Base-by-base conservation (phyloP, 1,140 invertebrate genomes). In the Chelonus insularis region DNA sequence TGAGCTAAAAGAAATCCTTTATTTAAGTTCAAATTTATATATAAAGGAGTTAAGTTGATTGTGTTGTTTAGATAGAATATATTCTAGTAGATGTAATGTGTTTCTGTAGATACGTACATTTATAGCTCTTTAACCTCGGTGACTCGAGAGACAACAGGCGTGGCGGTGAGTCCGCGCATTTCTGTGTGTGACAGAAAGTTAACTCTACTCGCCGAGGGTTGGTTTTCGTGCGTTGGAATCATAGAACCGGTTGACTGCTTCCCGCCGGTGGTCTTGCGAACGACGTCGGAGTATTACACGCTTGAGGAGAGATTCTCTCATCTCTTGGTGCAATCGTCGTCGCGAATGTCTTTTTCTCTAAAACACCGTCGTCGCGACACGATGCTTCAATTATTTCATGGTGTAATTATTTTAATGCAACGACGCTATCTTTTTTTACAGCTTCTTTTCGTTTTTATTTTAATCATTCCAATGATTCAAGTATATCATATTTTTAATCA, bases 181-280 rank as follows among this genome's bases (percentile, higher is more conserved):
- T 63, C 71, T 72, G 70, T 68, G 50, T 69, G 67, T 73, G 66
- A 73, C 70, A 73, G 72, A 72, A 70, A 69, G 68, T 72, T 72
- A 62, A 62, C 60, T 60, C 64, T 60, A 62, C 60, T 60, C 64
- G 51, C 23, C 56, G 60, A 45, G 60, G 51, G 39, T 47, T 57
- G 51, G 48, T 66, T 71, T 70, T 69, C 67, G 67, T 73, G 70
- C 66, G 65, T 73, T 61, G 65, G 66, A 70, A 70, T 73, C 58
- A 65, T 57, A 71, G 69, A 66, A 59, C 60, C 65, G 68, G 62
- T 73, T 71, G 64, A 65, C 66, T 73, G 68, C 63, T 58, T 68
- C 61, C 62, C 62, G 64, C 65, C 68, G 58, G 57, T 65, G 64
- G 68, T 68, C 54, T 65, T 56, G 56, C 55, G 50, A 57, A 58